A percentile compares a stretch with the other conserved stretches of the same genome.
phyloP scores from a whole-genome alignment of 1,140 invertebrate genomes.

The Glossosoma conforme region DNA sequence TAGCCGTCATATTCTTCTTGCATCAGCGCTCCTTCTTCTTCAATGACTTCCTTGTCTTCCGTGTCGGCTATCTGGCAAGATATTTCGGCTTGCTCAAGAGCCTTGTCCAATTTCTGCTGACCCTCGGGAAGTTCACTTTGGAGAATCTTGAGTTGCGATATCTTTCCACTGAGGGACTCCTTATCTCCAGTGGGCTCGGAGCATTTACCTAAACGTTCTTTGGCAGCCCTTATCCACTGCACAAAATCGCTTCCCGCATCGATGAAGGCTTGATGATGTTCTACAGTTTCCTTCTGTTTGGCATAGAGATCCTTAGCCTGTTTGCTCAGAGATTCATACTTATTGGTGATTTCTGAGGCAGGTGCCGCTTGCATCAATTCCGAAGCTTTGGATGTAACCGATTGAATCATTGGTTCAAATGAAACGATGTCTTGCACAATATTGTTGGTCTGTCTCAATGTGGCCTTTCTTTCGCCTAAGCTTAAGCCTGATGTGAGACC shows the following conservation, averaged over 20 bases:
- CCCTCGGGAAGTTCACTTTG: slow-evolving; percentile 77
- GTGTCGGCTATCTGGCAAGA: slow-evolving; percentile 76
- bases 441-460: slow-evolving; percentile 84
- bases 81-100: slow-evolving; percentile 74
- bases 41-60: slow-evolving; percentile 86
- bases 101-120: slow-evolving; percentile 74
- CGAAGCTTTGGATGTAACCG: slow-evolving; percentile 85
- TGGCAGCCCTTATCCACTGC: slow-evolving; percentile 83
- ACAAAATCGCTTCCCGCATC: slow-evolving; percentile 88
- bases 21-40: slow-evolving; percentile 82
- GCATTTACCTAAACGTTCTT: slow-evolving; percentile 87
- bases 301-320: slow-evolving; percentile 85
- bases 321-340: slow-evolving; percentile 85
- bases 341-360: slow-evolving; percentile 81
- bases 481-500: slow-evolving; percentile 71
- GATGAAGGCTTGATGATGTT: slow-evolving; percentile 84
- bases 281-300: slow-evolving; percentile 86
- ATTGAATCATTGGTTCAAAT: slow-evolving; percentile 93
- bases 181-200: slow-evolving; percentile 92
- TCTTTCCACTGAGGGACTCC: slow-evolving; percentile 78
- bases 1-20: slow-evolving; percentile 86
- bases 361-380: slow-evolving; percentile 81
- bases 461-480: slow-evolving; percentile 80
- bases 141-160: slow-evolving; percentile 77
- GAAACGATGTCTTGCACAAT: slow-evolving; percentile 93